Base-by-base conservation (phyloP, 2,113 vertebrate species). In the Uropsilus gracilis region DNA sequence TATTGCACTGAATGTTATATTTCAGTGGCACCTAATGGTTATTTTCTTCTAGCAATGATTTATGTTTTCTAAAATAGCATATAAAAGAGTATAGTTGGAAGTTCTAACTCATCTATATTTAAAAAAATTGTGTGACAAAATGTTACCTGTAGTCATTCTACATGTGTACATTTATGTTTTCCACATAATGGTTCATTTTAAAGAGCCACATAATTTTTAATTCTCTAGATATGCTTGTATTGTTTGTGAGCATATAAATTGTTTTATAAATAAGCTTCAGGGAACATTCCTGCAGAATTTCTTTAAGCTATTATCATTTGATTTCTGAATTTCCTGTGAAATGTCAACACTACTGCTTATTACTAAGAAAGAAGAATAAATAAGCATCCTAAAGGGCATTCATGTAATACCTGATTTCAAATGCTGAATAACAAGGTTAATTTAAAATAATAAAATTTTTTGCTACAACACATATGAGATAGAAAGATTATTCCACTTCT, bases 321-420 rank as follows among this genome's bases (percentile, higher is more conserved):
- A 75, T 88, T 93, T 42, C 77, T 95, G 39, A 32, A 59, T 93
- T 75, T 93, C 24, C 61, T 89, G 24, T 76, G 42, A 81, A 90
- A 91, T 77, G 50, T 80, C 59, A 90, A 73, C 22, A 44, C 34
- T 76, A 22, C 42, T 73, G 39, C 20, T 71, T 53, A 53, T 76
- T 64, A 68, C 50, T 71, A 83, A 53, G 86, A 87, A 66, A 92
- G 53, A 5, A 86, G 80, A 86, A 71, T 77, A 66, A 77, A 66
- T 85, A 75, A 61, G 34, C 16, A 68, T 46, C 9, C 26, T 42
- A 68, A 86, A 90, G 42, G 37, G 18, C 71, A 48, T 88, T 94
- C 66, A 80, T 90, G 48, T 16, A 73, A 55, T 77, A 44, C 18
- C n/a, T 78, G 42, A 75, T 80, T 90, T 93, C 72, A 75, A 75